A percentile compares a stretch with the other conserved stretches of the same genome.
Evolutionary conservation across 2,888 invertebrate species (phyloP).

Genomic region (Scaptomyza flava): DNA sequence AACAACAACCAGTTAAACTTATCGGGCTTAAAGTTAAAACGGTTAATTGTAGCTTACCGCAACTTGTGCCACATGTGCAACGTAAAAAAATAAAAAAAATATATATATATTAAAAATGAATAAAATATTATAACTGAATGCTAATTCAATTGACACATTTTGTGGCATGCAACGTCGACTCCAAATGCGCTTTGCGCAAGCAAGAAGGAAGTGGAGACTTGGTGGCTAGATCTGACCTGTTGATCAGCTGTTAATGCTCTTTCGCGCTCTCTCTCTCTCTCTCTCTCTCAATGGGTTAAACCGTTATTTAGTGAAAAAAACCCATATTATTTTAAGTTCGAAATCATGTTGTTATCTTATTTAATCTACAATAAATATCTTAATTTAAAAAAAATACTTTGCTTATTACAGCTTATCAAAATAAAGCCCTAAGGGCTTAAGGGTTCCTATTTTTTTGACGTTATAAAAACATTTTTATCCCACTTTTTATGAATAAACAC

Average conservation of each 20-base stretch:
- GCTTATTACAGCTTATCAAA: neutral
- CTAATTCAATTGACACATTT: conserved; percentile 78
- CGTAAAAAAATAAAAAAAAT: conserved; percentile 11
- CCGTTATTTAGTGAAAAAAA: conserved; percentile 1
- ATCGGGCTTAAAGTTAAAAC: conserved; percentile 62
- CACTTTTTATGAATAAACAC: neutral
- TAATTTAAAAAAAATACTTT: neutral
- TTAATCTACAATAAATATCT: neutral
- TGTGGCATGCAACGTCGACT: conserved; percentile 46
- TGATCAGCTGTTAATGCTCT: conserved; percentile 10
- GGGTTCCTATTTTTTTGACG: too few species aligned
- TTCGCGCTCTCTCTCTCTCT: neutral
- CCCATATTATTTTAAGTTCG: too few species aligned
- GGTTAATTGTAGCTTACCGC: conserved; percentile 59
- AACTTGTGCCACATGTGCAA: conserved; percentile 18
- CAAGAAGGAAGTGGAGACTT: neutral
- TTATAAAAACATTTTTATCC: neutral
- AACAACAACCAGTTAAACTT: conserved; percentile 48
- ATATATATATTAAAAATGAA: conserved; percentile 2
- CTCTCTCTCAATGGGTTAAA: neutral
- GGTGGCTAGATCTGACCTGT: conserved; percentile 19
- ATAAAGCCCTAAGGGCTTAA: neutral
- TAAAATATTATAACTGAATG: conserved; percentile 36
- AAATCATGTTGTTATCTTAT: neutral
- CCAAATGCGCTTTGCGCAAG: neutral